Evolutionary conservation across 2,888 invertebrate genomes (phyloP).

Genomic region (Philereme transversata): DNA sequence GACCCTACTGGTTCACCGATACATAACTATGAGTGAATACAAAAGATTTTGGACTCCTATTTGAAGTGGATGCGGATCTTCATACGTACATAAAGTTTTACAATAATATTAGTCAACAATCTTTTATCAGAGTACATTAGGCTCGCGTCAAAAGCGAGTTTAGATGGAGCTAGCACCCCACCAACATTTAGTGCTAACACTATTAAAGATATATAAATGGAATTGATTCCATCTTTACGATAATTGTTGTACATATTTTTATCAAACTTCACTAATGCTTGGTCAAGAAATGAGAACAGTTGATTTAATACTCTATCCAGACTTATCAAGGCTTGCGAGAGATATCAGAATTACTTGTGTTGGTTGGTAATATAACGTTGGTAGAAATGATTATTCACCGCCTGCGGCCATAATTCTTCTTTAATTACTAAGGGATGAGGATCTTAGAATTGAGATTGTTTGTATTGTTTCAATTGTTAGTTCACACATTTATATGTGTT

Average conservation of each 20-base stretch:
- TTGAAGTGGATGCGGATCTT: constrained; percentile 54
- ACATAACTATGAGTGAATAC: constrained; percentile 36
- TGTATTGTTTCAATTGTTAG: constrained; percentile 18
- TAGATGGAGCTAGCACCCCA: constrained; percentile 50
- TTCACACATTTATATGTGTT: constrained; percentile 19
- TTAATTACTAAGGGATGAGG: constrained; percentile 12
- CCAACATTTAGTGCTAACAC: constrained; percentile 49
- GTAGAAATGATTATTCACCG: constrained; percentile 20
- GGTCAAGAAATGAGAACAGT: constrained; percentile 13
- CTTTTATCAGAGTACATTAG: constrained; percentile 43
- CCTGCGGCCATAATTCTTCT: constrained; percentile 26
- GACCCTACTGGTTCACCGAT: constrained; percentile 21
- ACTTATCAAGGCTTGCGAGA: constrained; percentile 13
- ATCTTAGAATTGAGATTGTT: constrained; percentile 17
- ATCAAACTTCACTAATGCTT: constrained; percentile 14
- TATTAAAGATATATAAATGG: constrained; percentile 42
- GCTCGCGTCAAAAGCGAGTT: constrained; percentile 60
- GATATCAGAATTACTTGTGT: neutral
- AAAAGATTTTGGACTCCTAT: constrained; percentile 42
- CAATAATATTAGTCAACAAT: constrained; percentile 52
- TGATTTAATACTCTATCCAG: constrained; percentile 9
- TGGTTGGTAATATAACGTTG: neutral
- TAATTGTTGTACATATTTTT: constrained; percentile 29
- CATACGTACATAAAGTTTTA: constrained; percentile 54
- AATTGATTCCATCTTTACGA: constrained; percentile 28